Conservation (phyloP, 2,113 vertebrate species). For the Scopus umbretta region DNA sequence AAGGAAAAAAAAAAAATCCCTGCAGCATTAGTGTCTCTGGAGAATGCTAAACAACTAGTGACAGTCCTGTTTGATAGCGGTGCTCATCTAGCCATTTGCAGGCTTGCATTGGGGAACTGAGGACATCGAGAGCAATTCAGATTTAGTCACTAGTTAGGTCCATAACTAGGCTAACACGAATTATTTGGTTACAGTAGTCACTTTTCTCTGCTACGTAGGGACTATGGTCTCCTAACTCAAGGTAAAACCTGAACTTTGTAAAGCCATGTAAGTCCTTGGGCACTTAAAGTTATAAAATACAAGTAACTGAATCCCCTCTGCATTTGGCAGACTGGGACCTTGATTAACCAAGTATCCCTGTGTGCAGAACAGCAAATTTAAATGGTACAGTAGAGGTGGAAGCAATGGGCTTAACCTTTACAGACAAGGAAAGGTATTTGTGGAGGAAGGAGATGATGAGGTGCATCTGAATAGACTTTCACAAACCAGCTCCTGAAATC, state of each 20-base stretch:
- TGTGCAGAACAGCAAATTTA: background rate
- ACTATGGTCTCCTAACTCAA: background rate
- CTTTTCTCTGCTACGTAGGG: background rate
- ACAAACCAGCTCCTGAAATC: background rate
- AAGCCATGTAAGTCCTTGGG: fast-evolving
- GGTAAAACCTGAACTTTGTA: background rate
- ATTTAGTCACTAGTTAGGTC: background rate
- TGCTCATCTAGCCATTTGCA: background rate
- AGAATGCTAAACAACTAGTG: background rate
- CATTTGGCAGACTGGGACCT: background rate
- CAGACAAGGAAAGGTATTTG: background rate
- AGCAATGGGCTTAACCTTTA: background rate
- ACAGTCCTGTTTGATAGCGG: background rate
- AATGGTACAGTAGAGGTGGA: background rate
- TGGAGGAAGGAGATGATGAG: background rate
- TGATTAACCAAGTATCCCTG: background rate
- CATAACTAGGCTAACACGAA: background rate
- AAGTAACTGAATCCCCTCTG: background rate
- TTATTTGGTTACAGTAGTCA: background rate
- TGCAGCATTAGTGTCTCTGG: background rate
- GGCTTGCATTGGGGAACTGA: background rate
- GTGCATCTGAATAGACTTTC: background rate
- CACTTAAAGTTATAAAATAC: background rate
- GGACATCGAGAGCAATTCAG: background rate
- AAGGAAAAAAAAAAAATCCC: background rate